Evolutionary conservation across 1,140 invertebrate species (phyloP).

Genomic region (Chironomus striatipennis): DNA sequence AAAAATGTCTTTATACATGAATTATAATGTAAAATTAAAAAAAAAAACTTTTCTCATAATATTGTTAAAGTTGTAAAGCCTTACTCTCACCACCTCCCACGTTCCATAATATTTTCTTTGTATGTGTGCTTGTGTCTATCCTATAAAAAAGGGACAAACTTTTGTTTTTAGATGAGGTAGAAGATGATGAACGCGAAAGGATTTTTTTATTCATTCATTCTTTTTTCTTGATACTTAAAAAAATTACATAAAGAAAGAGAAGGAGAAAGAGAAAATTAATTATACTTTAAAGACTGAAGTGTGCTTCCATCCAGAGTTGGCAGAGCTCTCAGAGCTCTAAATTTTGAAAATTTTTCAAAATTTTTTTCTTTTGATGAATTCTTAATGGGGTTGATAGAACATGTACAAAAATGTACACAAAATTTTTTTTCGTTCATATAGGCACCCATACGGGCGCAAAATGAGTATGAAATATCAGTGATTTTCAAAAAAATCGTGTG

Average conservation of each 20-base stretch:
- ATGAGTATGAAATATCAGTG: too few species aligned
- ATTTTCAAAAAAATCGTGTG: too few species aligned
- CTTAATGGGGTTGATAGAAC: too few species aligned
- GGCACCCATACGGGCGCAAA: too few species aligned
- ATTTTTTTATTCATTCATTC: neutral
- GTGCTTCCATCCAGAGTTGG: neutral
- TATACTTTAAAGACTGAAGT: neutral
- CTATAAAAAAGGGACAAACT: neutral
- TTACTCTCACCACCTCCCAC: neutral
- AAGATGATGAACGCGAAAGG: slow-evolving; percentile 6
- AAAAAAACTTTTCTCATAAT: slow-evolving; percentile 3
- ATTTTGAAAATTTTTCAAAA: too few species aligned
- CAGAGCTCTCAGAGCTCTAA: too few species aligned
- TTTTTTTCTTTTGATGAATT: too few species aligned
- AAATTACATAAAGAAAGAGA: neutral
- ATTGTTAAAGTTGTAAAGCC: slow-evolving; percentile 13
- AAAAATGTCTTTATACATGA: slow-evolving; percentile 9
- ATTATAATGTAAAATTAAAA: slow-evolving; percentile 10
- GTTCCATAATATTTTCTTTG: too few species aligned
- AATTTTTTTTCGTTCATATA: too few species aligned
- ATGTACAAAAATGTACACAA: too few species aligned
- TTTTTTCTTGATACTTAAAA: neutral
- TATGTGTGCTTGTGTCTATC: too few species aligned
- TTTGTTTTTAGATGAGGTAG: slow-evolving; percentile 2
- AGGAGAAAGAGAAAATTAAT: slow-evolving; percentile 2